These are phyloP conservation scores for Julus scandinavius DNA, from an alignment of 2,888 invertebrate species.

Conservation along the genomic window DNA sequence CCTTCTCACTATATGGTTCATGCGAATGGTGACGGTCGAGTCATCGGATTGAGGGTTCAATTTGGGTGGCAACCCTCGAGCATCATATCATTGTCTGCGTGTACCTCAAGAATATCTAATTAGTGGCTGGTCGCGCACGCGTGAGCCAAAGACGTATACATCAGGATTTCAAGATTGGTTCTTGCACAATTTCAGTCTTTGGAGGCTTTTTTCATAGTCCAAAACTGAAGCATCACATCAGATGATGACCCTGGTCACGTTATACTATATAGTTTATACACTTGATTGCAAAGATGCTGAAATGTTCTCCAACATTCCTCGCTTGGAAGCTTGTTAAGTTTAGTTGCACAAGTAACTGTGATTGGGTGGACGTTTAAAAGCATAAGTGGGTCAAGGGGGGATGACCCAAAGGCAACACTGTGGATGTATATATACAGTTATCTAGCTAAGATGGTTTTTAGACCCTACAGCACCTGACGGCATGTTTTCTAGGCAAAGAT, in stretches of 20 bases:
- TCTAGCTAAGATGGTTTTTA: too few species aligned
- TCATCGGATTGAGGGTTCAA: neutral
- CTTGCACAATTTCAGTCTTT: neutral
- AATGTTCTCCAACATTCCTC: neutral
- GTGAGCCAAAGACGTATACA: neutral
- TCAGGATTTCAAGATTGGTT: neutral
- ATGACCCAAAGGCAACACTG: neutral
- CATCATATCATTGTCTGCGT: too few species aligned
- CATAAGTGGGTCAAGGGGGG: neutral
- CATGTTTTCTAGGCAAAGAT: too few species aligned
- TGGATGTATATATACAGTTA: too few species aligned
- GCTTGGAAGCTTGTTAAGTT: neutral
- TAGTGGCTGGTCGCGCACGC: too few species aligned
- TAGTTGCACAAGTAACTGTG: neutral
- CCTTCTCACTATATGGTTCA: neutral
- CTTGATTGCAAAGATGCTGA: neutral
- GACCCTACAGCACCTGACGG: too few species aligned
- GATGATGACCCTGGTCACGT: neutral
- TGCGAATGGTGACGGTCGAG: neutral
- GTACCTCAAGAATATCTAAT: too few species aligned
- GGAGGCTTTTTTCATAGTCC: neutral
- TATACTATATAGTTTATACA: neutral
- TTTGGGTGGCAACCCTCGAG: neutral
- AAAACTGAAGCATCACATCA: neutral
- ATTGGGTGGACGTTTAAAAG: neutral